Conservation (phyloP, 2,113 vertebrate genomes). For the Malurus cyaneus region DNA sequence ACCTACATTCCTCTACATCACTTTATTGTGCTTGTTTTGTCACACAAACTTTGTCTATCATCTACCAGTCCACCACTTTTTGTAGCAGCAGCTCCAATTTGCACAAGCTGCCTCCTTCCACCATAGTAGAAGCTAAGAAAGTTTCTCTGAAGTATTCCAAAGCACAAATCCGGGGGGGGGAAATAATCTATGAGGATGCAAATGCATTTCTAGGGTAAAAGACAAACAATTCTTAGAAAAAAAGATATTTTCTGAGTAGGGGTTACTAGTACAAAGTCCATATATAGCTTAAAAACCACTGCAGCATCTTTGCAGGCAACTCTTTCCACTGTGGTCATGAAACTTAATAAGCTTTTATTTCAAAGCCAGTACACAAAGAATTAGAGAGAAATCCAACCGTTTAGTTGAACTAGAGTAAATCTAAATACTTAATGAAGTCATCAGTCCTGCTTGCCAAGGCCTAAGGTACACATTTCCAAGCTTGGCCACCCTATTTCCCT, state of each 20-base stretch:
- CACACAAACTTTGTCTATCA: not conserved
- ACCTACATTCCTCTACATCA: not conserved
- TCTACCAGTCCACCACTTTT: not conserved
- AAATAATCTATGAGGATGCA: not conserved
- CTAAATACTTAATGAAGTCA: conserved; percentile 7
- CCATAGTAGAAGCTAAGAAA: not conserved
- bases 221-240: not conserved
- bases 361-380: conserved; percentile 12
- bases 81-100: not conserved
- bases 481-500: not conserved
- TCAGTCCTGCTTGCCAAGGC: not conserved
- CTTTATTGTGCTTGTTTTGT: not conserved
- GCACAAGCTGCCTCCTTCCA: not conserved
- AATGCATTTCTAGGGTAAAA: not conserved
- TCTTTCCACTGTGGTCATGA: not conserved
- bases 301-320: conserved; percentile 9
- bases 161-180: not conserved
- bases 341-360: conserved; percentile 18
- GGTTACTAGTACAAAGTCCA: not conserved
- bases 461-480: not conserved
- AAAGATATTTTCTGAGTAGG: not conserved
- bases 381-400: not conserved
- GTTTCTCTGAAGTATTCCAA: not conserved
- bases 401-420: not conserved
- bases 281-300: conserved; percentile 12